Evolutionary conservation across 2,888 invertebrate species (phyloP).

Genomic region (Polydrusus pterygomalis): DNA sequence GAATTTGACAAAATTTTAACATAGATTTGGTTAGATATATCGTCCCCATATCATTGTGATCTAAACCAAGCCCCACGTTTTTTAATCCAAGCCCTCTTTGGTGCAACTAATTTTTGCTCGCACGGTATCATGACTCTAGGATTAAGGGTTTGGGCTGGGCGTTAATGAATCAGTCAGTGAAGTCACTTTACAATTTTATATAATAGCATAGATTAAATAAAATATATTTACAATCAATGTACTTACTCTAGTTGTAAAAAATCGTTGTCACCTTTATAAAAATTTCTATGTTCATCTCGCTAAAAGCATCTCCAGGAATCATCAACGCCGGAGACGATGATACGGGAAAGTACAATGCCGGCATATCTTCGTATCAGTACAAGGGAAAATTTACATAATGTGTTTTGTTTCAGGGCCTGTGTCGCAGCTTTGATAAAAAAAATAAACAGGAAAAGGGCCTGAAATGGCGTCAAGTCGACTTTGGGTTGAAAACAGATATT

Average conservation of each 20-base stretch:
- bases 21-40: too few relatives aligned
- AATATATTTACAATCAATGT: too few relatives aligned
- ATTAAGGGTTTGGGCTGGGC: too few relatives aligned
- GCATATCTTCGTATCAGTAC: constrained; percentile 45
- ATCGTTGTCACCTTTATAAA: constrained; percentile 36
- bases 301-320: constrained; percentile 39
- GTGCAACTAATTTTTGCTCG: too few relatives aligned
- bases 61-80: too few relatives aligned
- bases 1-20: too few relatives aligned
- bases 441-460: constrained; percentile 13
- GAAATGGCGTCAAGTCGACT: constrained; percentile 9
- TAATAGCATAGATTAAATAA: too few relatives aligned
- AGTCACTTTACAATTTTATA: too few relatives aligned
- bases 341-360: constrained; percentile 38
- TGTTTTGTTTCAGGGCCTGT: constrained; percentile 33
- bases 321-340: constrained; percentile 33
- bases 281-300: constrained; percentile 46
- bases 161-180: too few relatives aligned
- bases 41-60: too few relatives aligned
- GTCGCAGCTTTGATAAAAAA: constrained; percentile 20
- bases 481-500: not conserved
- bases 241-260: not conserved
- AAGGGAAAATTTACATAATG: constrained; percentile 45
- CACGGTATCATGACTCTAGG: too few relatives aligned
- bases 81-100: too few relatives aligned